Base-by-base conservation (phyloP, 2,797 vertebrate genomes). In the Urosaurus nigricauda region DNA sequence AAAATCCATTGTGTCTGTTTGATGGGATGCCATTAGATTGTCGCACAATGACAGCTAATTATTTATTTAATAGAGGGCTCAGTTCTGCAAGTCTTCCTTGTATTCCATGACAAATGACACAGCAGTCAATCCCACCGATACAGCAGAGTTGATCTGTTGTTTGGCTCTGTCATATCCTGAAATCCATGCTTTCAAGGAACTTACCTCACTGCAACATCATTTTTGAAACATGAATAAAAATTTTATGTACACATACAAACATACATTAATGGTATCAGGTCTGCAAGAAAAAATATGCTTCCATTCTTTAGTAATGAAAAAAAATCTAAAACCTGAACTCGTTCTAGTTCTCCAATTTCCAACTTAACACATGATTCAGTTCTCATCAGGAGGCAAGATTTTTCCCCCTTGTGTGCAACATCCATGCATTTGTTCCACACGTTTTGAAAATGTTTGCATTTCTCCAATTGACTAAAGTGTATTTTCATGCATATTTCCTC, bases 181-280 rank as follows among this genome's bases (percentile, higher is more conserved):
- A 77, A 26, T 86, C 16, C 43, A 78, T 51, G 43, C 58, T 32
- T 70, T 88, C 11, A 83, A 65, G 43, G 24, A 78, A 51, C 14
- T 0, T 24, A 6, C 26, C 21, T 43, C 32, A 60, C 9, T 1
- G 63, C 43, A 35, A 87, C 29, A 84, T 83, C 4, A 0, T 87
- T 83, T 92, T 89, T 93, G 24, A 47, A 75, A 75, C n/a, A 47
- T 74, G 37, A 74, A 83, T 65, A 5, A 43, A 65, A 53, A 88
- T 68, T 70, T 51, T 51, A 51, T 9, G 47, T 51, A 19, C 58
- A 60, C 58, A 19, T 19, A 60, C 17, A 60, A 17, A 56, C 24
- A 65, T 35, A 35, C 71, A 21, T 53, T 56, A 83, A 70, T 51
- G 47, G 24, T 58, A 65, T 58, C 81, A 79, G 37, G 21, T 32